Conservation (phyloP, 2,888 invertebrate genomes). For the Parasteatoda lunata region DNA sequence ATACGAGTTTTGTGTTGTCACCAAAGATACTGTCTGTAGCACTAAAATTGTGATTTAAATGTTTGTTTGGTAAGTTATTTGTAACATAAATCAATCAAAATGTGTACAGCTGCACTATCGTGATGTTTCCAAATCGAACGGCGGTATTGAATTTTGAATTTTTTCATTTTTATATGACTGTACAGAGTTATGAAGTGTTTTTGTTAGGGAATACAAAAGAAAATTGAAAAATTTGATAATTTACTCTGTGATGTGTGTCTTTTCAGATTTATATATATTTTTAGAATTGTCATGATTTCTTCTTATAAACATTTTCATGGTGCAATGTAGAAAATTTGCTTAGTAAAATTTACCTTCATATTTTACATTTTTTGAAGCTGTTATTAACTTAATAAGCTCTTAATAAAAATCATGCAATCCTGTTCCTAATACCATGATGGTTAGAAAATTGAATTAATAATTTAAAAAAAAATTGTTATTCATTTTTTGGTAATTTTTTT, state of each 20-base stretch:
- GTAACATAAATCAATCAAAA: conserved; percentile 51
- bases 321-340: not conserved
- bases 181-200: conserved; percentile 8
- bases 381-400: too few relatives aligned
- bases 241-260: conserved; percentile 19
- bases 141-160: conserved; percentile 16
- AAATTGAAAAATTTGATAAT: conserved; percentile 29
- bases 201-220: conserved; percentile 4
- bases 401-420: too few relatives aligned
- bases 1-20: conserved; percentile 39
- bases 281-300: conserved; percentile 11
- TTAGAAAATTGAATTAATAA: too few relatives aligned
- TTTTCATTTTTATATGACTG: conserved; percentile 30
- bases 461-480: too few relatives aligned
- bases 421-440: too few relatives aligned
- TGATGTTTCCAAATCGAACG: conserved; percentile 32
- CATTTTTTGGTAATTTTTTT: too few relatives aligned
- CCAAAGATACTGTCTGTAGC: conserved; percentile 54
- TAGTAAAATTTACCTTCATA: not conserved
- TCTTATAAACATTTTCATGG: not conserved
- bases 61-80: conserved; percentile 64
- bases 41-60: conserved; percentile 59
- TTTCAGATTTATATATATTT: conserved; percentile 34
- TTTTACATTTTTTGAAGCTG: too few relatives aligned
- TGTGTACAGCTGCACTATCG: conserved; percentile 28